phyloP scores from a whole-genome alignment of 1,140 invertebrate genomes.

The Asbolus verrucosus region DNA sequence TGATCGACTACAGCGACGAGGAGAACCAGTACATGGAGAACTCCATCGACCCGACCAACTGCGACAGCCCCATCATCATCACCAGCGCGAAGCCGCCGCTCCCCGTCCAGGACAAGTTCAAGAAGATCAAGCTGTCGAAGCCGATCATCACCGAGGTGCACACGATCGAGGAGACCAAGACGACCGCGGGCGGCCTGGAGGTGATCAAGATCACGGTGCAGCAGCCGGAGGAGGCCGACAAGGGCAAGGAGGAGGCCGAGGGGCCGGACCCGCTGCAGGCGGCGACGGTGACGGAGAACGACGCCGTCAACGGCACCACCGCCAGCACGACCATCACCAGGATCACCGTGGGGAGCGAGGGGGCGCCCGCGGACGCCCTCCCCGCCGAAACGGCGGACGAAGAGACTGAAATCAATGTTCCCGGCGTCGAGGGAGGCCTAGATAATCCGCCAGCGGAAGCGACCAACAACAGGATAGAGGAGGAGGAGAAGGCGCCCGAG shows the following conservation, averaged over 20 bases:
- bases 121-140: slow-evolving; percentile 45
- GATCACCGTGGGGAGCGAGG: too few species aligned
- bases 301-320: too few species aligned
- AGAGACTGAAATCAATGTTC: too few species aligned
- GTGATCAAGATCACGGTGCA: slow-evolving; percentile 33
- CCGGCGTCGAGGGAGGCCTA: too few species aligned
- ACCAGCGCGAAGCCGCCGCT: slow-evolving; percentile 22
- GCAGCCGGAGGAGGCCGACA: neutral
- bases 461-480: slow-evolving; percentile 1
- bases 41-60: slow-evolving; percentile 41
- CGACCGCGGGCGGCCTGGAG: slow-evolving; percentile 20
- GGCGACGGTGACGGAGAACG: slow-evolving; percentile 3
- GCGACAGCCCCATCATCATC: slow-evolving; percentile 54
- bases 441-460: too few species aligned
- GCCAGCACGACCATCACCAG: too few species aligned
- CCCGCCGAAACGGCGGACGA: too few species aligned
- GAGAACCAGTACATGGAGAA: slow-evolving; percentile 24
- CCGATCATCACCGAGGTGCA: slow-evolving; percentile 54
- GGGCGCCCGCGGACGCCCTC: too few species aligned
- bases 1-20: slow-evolving; percentile 46
- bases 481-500: neutral
- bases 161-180: slow-evolving; percentile 26
- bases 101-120: slow-evolving; percentile 37
- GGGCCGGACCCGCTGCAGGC: neutral
- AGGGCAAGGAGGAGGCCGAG: neutral